Base-by-base conservation (phyloP, 1,140 invertebrate species). In the Trissolcus basalis region DNA sequence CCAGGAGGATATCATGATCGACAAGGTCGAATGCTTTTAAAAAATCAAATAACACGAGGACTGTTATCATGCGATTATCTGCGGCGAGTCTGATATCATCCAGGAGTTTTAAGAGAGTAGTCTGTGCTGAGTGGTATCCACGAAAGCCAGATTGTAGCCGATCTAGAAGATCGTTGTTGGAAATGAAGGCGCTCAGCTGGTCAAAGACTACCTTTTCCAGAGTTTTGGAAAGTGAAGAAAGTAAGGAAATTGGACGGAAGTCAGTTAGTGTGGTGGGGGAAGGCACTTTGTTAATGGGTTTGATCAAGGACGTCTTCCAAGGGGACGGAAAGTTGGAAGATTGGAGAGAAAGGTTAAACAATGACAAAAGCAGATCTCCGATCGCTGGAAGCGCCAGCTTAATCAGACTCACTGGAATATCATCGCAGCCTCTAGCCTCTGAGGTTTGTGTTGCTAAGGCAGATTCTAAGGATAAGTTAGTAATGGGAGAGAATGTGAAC, bases 71-170 rank as follows among this genome's bases (percentile, higher is more conserved):
- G 0, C 15, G 13, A 8, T 54, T 19, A 43, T 54, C 51, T 9
- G 15, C 36, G 1, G 51, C 36, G 0, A 9, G n/a, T 19, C 51
- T 54, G 1, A 54, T 14, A 43, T 54, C 51, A 54, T 54, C 51
- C 14, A 54, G 11, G 1, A 54, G 15, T 2, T 15, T 15, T 4
- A 54, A 11, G 0, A 54, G 14, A 16, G 19, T 15, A 1, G 35
- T 41, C 7, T 41, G 51, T 6, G 51, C 41, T 0, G 51, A 54
- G 7, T 54, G 35, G n/a, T 19, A 9, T 15, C 11, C 41, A 0
- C 51, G 3, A 11, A 43, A 54, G 11, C 51, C 51, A 9, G 51
- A 54, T 5, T 54, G 35, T 41, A 43, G 9, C n/a, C 3, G 3
- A n/a, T 39, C 36, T 8, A 9, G 9, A 1, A 39, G 9, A 11